These are phyloP conservation scores for Macrocentrus cingulum DNA, from an alignment of 1,140 invertebrate species.

Conservation along the genomic window DNA sequence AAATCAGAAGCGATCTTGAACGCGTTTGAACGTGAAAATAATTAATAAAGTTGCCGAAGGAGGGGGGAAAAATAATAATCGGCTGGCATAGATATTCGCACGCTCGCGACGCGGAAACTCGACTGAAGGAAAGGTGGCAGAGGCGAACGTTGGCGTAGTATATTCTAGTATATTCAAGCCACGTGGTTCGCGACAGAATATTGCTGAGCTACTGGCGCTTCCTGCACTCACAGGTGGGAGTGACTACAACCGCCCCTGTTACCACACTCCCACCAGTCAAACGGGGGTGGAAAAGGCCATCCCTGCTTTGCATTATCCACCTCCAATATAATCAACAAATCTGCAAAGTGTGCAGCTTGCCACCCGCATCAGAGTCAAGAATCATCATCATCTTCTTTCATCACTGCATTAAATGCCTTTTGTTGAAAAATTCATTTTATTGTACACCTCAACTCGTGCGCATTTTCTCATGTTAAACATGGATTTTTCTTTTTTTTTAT, in stretches of 20 bases:
- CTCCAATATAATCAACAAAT: no score
- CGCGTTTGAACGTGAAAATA: not conserved
- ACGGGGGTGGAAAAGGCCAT: slow-evolving; percentile 26
- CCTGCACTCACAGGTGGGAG: slow-evolving; percentile 55
- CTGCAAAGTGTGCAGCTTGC: no score
- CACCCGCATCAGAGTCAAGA: no score
- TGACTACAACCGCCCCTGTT: slow-evolving; percentile 50
- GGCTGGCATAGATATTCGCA: slow-evolving; percentile 1
- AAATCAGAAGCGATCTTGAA: no score
- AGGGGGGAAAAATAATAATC: no score
- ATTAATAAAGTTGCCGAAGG: no score
- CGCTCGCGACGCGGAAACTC: slow-evolving; percentile 20
- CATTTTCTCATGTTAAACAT: no score
- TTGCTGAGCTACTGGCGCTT: slow-evolving; percentile 30
- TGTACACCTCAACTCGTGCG: no score
- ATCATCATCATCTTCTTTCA: no score
- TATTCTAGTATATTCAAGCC: slow-evolving; percentile 39
- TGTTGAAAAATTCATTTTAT: no score
- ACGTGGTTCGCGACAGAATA: slow-evolving; percentile 37
- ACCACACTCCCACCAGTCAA: slow-evolving; percentile 18
- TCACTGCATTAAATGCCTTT: no score
- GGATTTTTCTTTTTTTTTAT: no score
- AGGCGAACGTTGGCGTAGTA: slow-evolving; percentile 16
- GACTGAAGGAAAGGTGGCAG: slow-evolving; percentile 22
- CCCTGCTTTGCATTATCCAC: slow-evolving; percentile 10